Evolutionary conservation across 2,888 invertebrate species (phyloP).

Genomic region (Balanococcus diminutus): DNA sequence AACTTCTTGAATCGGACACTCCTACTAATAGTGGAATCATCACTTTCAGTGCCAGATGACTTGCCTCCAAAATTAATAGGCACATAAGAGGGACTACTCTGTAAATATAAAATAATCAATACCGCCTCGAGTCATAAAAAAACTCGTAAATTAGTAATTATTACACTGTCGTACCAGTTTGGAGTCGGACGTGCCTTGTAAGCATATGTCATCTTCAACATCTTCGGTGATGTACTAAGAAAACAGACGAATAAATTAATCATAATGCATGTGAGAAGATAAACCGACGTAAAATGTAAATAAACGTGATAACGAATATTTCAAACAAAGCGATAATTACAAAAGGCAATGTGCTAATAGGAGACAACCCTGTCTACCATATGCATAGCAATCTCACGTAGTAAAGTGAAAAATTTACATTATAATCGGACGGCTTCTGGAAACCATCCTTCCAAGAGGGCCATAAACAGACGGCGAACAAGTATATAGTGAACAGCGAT

Average conservation of each 20-base stretch:
- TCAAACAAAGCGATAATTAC: not conserved
- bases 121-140: not conserved
- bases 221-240: slow-evolving; percentile 56
- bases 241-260: slow-evolving; percentile 24
- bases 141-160: not conserved
- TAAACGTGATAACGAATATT: slow-evolving; percentile 4
- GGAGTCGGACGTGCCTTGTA: slow-evolving; percentile 38
- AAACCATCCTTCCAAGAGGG: slow-evolving; percentile 51
- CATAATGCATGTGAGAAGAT: not conserved
- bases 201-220: slow-evolving; percentile 48
- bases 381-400: not conserved
- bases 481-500: slow-evolving; percentile 89
- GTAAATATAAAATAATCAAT: slow-evolving; percentile 58
- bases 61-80: slow-evolving; percentile 80
- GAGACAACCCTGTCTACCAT: not conserved
- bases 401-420: slow-evolving; percentile 29
- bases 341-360: not conserved
- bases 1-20: slow-evolving; percentile 91
- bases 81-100: slow-evolving; percentile 91
- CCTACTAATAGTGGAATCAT: slow-evolving; percentile 78
- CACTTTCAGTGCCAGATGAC: slow-evolving; percentile 77
- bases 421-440: slow-evolving; percentile 39
- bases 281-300: slow-evolving; percentile 26
- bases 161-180: slow-evolving; percentile 45
- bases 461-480: slow-evolving; percentile 64